Base-by-base conservation (phyloP, 2,888 invertebrate genomes). In the Nasonovia ribisnigri region DNA sequence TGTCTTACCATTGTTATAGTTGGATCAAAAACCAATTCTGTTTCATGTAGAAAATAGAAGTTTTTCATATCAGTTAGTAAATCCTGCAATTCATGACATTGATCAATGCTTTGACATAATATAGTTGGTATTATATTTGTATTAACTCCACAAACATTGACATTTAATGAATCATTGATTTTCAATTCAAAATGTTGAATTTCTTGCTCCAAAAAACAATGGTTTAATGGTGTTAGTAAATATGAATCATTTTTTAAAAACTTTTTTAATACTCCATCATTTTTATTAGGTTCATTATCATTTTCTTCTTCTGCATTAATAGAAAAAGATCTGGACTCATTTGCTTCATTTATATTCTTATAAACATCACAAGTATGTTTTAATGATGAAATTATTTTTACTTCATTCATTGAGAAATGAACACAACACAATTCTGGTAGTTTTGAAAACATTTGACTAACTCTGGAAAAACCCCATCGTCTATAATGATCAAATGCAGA, bases 361-460 rank as follows among this genome's bases (percentile, higher is more conserved):
- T 36, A 8, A 29, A n/a, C 4, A 46, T 84, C 20, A 60, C 54
- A 57, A 46, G 36, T n/a, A 36, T 84, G 57, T 13, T 89, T 93
- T 57, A 90, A 84, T 36, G 26, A 8, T 36, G 93, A 89, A 36
- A 93, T 89, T 89, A 93, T 93, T 93, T 90, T 5, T 42, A 90
- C 36, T 10, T 84, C 93, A 42, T 84, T 29, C 24, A 16, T 20
- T 46, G 54, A 36, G 20, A 93, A 90, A 48, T 84, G 16, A 57
- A 93, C 16, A 93, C 84, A 36, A 8, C 93, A 93, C 5, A 93
- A n/a, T 46, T 93, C 93, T 42, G 93, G 93, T 20, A 93, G 29
- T 46, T 93, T 93, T 29, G 93, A 51, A 90, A 93, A 93, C 89
- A 93, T 84, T 36, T 90, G 89, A 84, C 93, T 89, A 36, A 93